Percentiles rank a stretch among this genome's conserved stretches.
phyloP scores from a whole-genome alignment of 1,140 invertebrate genomes.

The Zophobas morio region DNA sequence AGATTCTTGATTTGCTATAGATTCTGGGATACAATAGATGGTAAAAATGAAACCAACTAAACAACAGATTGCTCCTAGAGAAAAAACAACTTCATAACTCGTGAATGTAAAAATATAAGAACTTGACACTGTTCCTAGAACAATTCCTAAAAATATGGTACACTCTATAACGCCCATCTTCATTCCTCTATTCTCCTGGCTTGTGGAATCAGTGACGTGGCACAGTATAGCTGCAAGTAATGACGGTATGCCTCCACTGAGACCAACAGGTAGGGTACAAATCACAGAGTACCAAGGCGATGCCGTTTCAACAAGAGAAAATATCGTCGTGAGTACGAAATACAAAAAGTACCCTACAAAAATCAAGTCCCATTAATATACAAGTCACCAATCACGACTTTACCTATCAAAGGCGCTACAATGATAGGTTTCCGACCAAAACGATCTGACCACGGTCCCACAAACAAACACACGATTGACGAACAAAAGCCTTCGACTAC shows the following conservation, averaged over 20 bases:
- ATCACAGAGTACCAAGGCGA: conserved; percentile 60
- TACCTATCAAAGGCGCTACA: conserved; percentile 71
- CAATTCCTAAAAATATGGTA: conserved; percentile 71
- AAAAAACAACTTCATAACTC: conserved; percentile 68
- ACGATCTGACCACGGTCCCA: conserved; percentile 82
- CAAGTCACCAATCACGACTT: neutral
- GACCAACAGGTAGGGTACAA: conserved; percentile 46
- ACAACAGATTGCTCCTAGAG: conserved; percentile 60
- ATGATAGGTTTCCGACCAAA: conserved; percentile 81
- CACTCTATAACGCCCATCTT: conserved; percentile 75
- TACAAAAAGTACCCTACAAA: conserved; percentile 54
- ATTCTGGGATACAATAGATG: conserved; percentile 66
- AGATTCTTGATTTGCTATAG: conserved; percentile 54
- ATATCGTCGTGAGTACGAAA: conserved; percentile 47
- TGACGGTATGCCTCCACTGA: conserved; percentile 56
- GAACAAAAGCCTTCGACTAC: conserved; percentile 76
- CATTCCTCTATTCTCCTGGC: conserved; percentile 55
- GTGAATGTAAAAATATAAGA: conserved; percentile 69
- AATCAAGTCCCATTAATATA: neutral
- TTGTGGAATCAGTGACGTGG: conserved; percentile 56
- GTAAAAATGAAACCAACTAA: conserved; percentile 66
- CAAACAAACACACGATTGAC: conserved; percentile 75
- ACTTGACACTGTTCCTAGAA: conserved; percentile 73
- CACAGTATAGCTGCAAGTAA: conserved; percentile 54
- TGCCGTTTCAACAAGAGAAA: conserved; percentile 50